These are phyloP conservation scores for Acanthosepion esculentum DNA, from an alignment of 2,888 invertebrate genomes.

Conservation along the genomic window DNA sequence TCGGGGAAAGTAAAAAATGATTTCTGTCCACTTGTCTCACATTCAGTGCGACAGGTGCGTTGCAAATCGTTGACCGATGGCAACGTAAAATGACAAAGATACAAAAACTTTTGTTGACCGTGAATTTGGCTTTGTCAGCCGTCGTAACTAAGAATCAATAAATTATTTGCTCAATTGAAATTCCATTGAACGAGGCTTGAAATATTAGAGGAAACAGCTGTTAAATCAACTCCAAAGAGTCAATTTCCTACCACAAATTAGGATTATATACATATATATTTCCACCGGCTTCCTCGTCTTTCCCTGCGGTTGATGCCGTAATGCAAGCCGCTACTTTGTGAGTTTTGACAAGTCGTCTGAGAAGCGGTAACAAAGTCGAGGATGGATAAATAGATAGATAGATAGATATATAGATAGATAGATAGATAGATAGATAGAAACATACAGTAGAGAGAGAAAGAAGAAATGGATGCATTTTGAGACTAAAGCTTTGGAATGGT, in stretches of 20 bases:
- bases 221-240: neutral
- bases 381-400: neutral
- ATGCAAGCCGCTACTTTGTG: too few relatives aligned
- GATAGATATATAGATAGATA: neutral
- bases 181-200: neutral
- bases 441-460: too few relatives aligned
- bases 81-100: neutral
- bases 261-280: neutral
- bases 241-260: neutral
- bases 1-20: neutral
- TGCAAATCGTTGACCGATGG: neutral
- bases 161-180: neutral
- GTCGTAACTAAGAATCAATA: neutral
- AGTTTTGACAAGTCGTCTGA: too few relatives aligned
- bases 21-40: neutral
- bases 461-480: neutral
- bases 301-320: too few relatives aligned
- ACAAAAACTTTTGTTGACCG: too few relatives aligned
- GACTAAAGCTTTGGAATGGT: too few relatives aligned
- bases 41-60: neutral
- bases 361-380: too few relatives aligned
- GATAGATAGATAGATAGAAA: too few relatives aligned
- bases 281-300: too few relatives aligned
- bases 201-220: slow-evolving; percentile 15
- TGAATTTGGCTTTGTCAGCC: neutral